Evolutionary conservation across 23 tunicate species (phyloP).

Genomic region (Oikopleura dioica): DNA sequence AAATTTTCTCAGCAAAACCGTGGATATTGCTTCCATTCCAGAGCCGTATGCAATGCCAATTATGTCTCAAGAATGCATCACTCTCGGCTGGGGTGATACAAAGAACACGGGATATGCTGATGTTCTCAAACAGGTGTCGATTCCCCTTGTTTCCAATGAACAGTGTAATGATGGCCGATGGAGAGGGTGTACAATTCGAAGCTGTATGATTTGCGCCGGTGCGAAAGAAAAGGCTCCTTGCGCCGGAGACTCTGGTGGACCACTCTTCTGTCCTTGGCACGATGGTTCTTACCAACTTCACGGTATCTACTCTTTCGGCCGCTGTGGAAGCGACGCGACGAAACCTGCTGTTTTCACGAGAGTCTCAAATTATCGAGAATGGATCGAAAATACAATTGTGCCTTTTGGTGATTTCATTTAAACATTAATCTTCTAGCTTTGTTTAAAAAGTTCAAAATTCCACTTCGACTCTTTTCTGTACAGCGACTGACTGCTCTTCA

Average conservation of each 20-base stretch:
- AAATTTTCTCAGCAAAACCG: background rate
- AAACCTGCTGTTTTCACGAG: constrained; percentile 80
- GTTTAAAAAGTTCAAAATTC: no score
- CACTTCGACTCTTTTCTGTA: no score
- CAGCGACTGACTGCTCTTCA: no score
- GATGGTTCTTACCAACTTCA: constrained; percentile 56
- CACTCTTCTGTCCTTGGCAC: constrained; percentile 55
- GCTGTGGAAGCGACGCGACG: constrained; percentile 49
- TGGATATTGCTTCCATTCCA: constrained; percentile 33
- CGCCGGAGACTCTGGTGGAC: constrained; percentile 51
- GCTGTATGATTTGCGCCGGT: constrained; percentile 95
- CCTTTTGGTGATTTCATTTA: background rate
- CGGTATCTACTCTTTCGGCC: constrained; percentile 77
- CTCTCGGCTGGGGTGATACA: constrained; percentile 62
- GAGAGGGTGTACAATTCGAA: constrained; percentile 40
- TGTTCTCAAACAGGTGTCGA: constrained; percentile 35
- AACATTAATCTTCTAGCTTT: background rate
- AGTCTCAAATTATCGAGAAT: constrained; percentile 38
- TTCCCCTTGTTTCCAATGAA: constrained; percentile 37
- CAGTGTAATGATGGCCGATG: constrained; percentile 56
- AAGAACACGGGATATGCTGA: constrained; percentile 30
- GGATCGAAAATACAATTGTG: constrained; percentile 19
- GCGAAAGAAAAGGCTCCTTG: constrained; percentile 48
- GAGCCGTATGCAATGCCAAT: constrained; percentile 21
- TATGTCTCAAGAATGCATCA: constrained; percentile 22